Evolutionary conservation across 1,140 invertebrate species (phyloP), one percentile per base, ranked within the genome.

Genomic region (Saccostrea glomerata): DNA sequence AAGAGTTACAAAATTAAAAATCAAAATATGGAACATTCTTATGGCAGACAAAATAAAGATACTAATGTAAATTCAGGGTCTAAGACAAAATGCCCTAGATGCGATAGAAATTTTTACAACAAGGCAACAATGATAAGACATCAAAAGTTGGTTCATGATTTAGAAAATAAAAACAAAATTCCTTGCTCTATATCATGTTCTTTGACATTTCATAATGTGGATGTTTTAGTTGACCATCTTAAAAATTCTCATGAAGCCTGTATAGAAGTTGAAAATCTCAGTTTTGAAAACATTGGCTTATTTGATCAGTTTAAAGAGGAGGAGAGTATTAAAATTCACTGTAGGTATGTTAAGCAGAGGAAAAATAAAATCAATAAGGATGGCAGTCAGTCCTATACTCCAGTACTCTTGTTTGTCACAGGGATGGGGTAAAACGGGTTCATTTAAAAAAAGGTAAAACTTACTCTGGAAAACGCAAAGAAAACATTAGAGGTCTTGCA

Each of bases 291-390:
- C 23, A 66, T 66, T 20, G 13, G 20, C 20, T 66, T 66, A 66
- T 66, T 66, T 66, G 60, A 66, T 7, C 60, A 66, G 60, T 66
- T 66, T 20, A 66, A 66, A 66, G 60, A 66, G 60, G 15, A 66
- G 60, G 60, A 66, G 60, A 66, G 60, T 66, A 66, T 66, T 66
- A 66, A 20, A 66, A 66, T 66, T n/a, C 60, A 66, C 60, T n/a
- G 60, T 23, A 66, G 60, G 23, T 66, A 66, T 66, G 60, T 66
- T 9, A 66, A 66, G 60, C 60, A 66, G 60, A 20, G 60, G 60
- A 17, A 66, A 66, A 66, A 66, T 66, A 66, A 66, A 66, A 23
- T 66, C 47, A 47, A 66, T 23, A 66, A 66, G 23, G 60, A 66
- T 66, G 60, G 60, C 60, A 66, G 60, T 23, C 60, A 66, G 60